phyloP scores from a whole-genome alignment of 2,888 invertebrate species.

The Choristoneura rosaceana region DNA sequence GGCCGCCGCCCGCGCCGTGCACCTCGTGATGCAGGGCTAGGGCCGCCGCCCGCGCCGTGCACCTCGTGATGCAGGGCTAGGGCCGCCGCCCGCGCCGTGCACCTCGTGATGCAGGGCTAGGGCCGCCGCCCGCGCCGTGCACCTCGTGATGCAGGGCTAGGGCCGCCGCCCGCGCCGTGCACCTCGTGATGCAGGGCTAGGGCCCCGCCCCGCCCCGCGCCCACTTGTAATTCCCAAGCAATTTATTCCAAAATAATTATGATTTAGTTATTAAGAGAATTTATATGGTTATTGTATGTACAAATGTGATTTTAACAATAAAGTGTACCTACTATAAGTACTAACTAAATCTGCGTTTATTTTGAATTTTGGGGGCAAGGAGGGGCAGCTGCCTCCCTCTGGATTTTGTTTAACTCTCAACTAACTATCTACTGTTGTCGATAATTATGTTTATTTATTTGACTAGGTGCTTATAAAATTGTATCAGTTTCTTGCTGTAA shows the following conservation, averaged over 20 bases:
- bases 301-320: slow-evolving; percentile 42
- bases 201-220: no score
- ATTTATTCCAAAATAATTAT: slow-evolving; percentile 50
- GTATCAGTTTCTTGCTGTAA: no score
- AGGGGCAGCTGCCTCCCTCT: no score
- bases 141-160: slow-evolving; percentile 95
- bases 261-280: slow-evolving; percentile 38
- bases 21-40: slow-evolving; percentile 95
- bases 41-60: slow-evolving; percentile 83
- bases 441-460: no score
- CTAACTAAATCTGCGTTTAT: slow-evolving; percentile 23
- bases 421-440: no score
- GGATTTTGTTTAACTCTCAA: no score
- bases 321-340: slow-evolving; percentile 39
- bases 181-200: no score
- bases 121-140: slow-evolving; percentile 83
- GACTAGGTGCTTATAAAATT: no score
- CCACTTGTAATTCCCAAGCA: slow-evolving; percentile 46
- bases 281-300: slow-evolving; percentile 41
- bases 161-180: neutral
- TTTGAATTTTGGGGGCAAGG: neutral
- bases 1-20: slow-evolving; percentile 83
- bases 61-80: slow-evolving; percentile 95
- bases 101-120: slow-evolving; percentile 95
- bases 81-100: slow-evolving; percentile 83